Conservation (phyloP, 2,888 invertebrate genomes). For the Epinotia demarniana region DNA sequence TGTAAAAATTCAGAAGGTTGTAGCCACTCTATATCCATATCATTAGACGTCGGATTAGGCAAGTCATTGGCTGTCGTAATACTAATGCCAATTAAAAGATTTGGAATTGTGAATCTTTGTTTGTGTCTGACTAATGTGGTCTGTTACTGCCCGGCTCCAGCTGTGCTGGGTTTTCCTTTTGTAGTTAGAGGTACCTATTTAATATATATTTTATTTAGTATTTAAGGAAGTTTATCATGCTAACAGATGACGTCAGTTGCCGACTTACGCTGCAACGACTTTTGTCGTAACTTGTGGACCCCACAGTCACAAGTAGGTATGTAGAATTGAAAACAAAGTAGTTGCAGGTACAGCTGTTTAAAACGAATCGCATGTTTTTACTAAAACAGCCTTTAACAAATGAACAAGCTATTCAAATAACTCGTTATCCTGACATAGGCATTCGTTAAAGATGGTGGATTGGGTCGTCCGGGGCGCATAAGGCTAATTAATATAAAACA, state of each 20-base stretch:
- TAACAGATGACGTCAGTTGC: no score
- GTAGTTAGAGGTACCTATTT: conserved; percentile 10
- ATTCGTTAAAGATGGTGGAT: conserved; percentile 55
- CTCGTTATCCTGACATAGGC: conserved; percentile 24
- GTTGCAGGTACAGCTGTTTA: no score
- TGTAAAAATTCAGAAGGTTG: background rate
- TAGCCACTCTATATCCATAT: conserved; percentile 67
- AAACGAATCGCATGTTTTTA: background rate
- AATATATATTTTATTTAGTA: background rate
- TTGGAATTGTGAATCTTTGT: conserved; percentile 81
- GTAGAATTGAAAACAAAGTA: no score
- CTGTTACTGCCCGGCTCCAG: conserved; percentile 62
- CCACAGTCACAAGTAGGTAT: no score
- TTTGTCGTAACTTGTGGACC: no score
- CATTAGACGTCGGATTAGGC: conserved; percentile 74
- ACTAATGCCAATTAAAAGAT: conserved; percentile 84
- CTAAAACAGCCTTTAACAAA: conserved; percentile 8
- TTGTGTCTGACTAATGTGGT: conserved; percentile 77
- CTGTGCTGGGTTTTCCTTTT: conserved; percentile 47
- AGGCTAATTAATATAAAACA: conserved; percentile 65
- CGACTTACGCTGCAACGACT: no score
- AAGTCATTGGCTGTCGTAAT: conserved; percentile 83
- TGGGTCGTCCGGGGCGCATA: conserved; percentile 53
- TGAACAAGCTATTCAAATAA: conserved; percentile 19
- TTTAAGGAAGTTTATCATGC: no score